Evolutionary conservation across 2,113 vertebrate genomes (phyloP).

Genomic region (Typhlomys cinereus): DNA sequence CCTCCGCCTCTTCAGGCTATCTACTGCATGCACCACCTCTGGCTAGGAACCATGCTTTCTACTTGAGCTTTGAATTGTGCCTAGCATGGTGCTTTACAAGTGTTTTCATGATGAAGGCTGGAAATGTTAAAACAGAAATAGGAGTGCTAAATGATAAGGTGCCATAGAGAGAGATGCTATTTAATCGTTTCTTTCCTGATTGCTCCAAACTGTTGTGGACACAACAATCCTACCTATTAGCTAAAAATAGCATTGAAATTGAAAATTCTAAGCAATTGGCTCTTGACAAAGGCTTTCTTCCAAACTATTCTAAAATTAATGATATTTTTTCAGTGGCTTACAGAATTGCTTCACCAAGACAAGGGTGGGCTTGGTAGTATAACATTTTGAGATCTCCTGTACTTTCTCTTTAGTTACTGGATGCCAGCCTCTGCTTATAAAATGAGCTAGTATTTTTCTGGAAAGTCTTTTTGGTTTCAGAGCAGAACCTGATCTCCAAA

Average conservation of each 20-base stretch:
- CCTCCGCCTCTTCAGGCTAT: no score
- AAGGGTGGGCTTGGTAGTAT: neutral
- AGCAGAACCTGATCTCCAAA: constrained; percentile 54
- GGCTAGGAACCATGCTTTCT: no score
- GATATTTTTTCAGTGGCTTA: constrained; percentile 57
- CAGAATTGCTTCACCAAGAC: constrained; percentile 9
- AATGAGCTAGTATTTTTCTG: constrained; percentile 61
- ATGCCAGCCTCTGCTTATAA: constrained; percentile 34
- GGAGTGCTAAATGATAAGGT: constrained; percentile 56
- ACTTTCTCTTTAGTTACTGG: neutral
- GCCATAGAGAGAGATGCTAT: constrained; percentile 46
- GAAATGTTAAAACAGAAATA: constrained; percentile 47
- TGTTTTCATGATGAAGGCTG: constrained; percentile 52
- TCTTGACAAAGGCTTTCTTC: constrained; percentile 46
- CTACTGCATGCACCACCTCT: no score
- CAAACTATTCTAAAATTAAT: constrained; percentile 66
- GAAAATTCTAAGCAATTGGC: constrained; percentile 63
- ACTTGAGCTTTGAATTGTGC: constrained; percentile 53
- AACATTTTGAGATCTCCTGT: neutral
- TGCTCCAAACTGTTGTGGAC: constrained; percentile 65
- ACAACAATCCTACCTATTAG: constrained; percentile 65
- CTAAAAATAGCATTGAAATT: constrained; percentile 71
- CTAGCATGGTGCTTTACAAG: constrained; percentile 17
- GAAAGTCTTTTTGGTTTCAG: constrained; percentile 45
- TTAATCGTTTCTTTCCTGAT: constrained; percentile 67